These are phyloP conservation scores for Linurgus olivaceus DNA, from an alignment of 2,797 vertebrate species.

Conservation along the genomic window DNA sequence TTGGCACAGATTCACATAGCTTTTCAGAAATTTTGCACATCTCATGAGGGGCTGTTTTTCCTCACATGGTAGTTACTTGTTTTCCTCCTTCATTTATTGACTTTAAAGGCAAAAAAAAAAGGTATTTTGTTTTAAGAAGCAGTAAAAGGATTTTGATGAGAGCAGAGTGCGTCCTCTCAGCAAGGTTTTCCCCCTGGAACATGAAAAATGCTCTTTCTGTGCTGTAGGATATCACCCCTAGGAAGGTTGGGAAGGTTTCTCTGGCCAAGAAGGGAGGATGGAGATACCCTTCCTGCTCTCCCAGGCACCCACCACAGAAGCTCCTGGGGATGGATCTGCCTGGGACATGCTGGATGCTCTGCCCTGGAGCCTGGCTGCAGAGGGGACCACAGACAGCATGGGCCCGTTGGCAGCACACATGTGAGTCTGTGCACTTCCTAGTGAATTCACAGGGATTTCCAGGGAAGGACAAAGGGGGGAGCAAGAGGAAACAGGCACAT, in stretches of 20 bases:
- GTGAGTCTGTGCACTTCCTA: background rate
- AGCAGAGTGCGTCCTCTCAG: background rate
- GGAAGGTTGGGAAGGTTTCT: background rate
- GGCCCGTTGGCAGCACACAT: background rate
- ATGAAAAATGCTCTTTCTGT: background rate
- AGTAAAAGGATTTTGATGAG: background rate
- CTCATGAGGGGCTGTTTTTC: background rate
- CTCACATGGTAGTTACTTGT: background rate
- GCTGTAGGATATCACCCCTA: background rate
- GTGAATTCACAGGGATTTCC: background rate
- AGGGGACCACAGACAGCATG: accelerated
- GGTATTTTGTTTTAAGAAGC: background rate
- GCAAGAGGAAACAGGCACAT: background rate
- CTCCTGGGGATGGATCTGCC: accelerated
- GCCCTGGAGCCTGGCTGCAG: background rate
- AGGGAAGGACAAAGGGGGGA: background rate
- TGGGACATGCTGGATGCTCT: background rate
- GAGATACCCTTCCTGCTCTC: background rate
- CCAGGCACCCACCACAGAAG: background rate
- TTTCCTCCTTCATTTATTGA: background rate
- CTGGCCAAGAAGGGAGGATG: background rate
- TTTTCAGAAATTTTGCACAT: background rate
- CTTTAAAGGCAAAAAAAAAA: background rate
- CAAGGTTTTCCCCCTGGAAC: background rate
- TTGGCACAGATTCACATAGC: background rate